Base-by-base conservation (phyloP, 2,888 invertebrate species). In the Schrankia costaestrigalis region DNA sequence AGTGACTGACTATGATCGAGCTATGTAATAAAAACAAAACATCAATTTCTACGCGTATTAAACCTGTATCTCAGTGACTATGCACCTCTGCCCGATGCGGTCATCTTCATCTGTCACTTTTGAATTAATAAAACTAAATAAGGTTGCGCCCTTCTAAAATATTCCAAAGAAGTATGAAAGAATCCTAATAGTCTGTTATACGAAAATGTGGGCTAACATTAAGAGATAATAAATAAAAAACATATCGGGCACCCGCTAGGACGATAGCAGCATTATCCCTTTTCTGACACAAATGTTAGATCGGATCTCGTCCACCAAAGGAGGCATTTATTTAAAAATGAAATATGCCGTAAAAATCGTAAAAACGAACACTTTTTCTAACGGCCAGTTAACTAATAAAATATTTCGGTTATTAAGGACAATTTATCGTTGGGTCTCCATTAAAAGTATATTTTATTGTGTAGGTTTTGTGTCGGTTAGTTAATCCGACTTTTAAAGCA, bases 41-140 rank as follows among this genome's bases (percentile, higher is more conserved):
- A 11, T 26, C 18, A 26, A 30, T 39, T 52, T 51, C 50, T 45
- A 49, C 37, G 36, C 23, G 3, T 31, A 38, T 39, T 29, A 31
- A 19, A 18, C 28, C 36, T 40, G 27, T 39, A 13, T 34, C 50
- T 46, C 33, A 57, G 52, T 58, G 53, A 37, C 51, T 50, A 49
- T 72, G 73, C 73, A 73, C 62, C 65, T 62, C 47, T 58, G 56
- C 49, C 49, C 54, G 57, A 55, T 51, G 54, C 67, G 65, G 63
- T 67, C 75, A 71, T 77, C 78, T 78, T 80, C 80, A 82, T 79
- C 75, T 84, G 87, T 86, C 87, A 87, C 76, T 73, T 72, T 23
- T 41, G 55, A 79, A 77, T 74, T 74, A 78, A 77, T 71, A 70
- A 71, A 78, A 72, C 65, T 65, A 72, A 72, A 74, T 68, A 68